phyloP scores from a whole-genome alignment of 1,140 invertebrate species.

The Heliconius melpomene region DNA sequence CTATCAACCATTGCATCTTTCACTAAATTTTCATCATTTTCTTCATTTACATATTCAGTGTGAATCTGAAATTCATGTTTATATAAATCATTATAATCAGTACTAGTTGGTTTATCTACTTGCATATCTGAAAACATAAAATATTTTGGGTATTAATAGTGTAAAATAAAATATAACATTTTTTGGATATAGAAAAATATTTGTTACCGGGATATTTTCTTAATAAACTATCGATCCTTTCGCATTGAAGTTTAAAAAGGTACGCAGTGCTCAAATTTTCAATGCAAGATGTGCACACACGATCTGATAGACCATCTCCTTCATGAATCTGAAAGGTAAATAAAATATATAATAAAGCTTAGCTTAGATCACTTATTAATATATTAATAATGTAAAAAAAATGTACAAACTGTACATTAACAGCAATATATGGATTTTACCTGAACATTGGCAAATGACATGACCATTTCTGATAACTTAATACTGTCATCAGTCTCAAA shows the following conservation, averaged over 20 bases:
- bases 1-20: slow-evolving; percentile 51
- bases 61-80: slow-evolving; percentile 70
- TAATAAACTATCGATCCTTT: slow-evolving; percentile 82
- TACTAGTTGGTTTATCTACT: slow-evolving; percentile 49
- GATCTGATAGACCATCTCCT: slow-evolving; percentile 84
- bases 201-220: slow-evolving; percentile 77
- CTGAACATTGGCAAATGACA: slow-evolving; percentile 79
- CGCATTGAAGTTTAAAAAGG: slow-evolving; percentile 84
- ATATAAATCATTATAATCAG: slow-evolving; percentile 66
- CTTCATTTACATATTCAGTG: slow-evolving; percentile 59
- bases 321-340: slow-evolving; percentile 61
- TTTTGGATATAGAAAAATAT: background rate
- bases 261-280: slow-evolving; percentile 84
- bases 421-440: slow-evolving; percentile 53
- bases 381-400: too few species aligned
- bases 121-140: slow-evolving; percentile 54
- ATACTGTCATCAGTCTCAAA: slow-evolving; percentile 75
- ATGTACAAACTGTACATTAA: too few species aligned
- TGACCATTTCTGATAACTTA: slow-evolving; percentile 81
- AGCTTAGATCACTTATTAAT: background rate
- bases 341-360: background rate
- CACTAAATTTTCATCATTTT: slow-evolving; percentile 65
- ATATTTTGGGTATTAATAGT: slow-evolving; percentile 25
- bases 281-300: slow-evolving; percentile 83
- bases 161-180: background rate